Conservation (phyloP, 2,113 vertebrate genomes). For the Butastur rufipennis region DNA sequence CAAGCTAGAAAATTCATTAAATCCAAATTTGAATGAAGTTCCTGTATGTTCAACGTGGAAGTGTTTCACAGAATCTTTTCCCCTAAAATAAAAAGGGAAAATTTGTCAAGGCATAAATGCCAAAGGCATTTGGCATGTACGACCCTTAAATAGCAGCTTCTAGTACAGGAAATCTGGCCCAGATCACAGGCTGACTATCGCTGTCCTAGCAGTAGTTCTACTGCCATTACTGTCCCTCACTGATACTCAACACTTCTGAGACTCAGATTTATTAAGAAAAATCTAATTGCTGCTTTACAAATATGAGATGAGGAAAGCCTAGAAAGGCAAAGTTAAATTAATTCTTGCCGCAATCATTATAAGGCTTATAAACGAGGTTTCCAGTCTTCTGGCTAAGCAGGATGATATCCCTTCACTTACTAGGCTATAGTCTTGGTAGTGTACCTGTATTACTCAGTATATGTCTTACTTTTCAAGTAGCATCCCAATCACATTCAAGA, state of each 20-base stretch:
- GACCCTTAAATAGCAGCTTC: neutral
- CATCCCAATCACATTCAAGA: neutral
- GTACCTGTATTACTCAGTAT: neutral
- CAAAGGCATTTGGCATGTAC: neutral
- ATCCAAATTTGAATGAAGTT: slow-evolving; percentile 85
- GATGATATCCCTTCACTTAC: neutral
- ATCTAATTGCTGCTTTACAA: neutral
- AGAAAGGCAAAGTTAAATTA: neutral
- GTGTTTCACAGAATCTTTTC: slow-evolving; percentile 95
- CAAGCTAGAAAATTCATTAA: slow-evolving; percentile 86
- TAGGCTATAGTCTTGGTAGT: neutral
- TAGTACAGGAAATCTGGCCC: neutral
- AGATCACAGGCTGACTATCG: neutral
- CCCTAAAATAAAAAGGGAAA: slow-evolving; percentile 71
- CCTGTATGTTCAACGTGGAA: slow-evolving; percentile 85
- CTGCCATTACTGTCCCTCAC: neutral
- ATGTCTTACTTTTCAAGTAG: neutral
- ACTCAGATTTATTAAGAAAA: neutral
- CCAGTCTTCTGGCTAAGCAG: neutral
- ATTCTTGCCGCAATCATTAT: neutral
- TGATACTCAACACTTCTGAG: neutral
- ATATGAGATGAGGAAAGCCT: neutral
- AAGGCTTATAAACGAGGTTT: neutral
- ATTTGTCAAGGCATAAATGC: neutral
- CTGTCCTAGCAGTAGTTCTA: neutral